These are phyloP conservation scores for Chrysogorgia sp. DNA, from an alignment of 92 coral and sea anemone genomes.

Conservation along the genomic window DNA sequence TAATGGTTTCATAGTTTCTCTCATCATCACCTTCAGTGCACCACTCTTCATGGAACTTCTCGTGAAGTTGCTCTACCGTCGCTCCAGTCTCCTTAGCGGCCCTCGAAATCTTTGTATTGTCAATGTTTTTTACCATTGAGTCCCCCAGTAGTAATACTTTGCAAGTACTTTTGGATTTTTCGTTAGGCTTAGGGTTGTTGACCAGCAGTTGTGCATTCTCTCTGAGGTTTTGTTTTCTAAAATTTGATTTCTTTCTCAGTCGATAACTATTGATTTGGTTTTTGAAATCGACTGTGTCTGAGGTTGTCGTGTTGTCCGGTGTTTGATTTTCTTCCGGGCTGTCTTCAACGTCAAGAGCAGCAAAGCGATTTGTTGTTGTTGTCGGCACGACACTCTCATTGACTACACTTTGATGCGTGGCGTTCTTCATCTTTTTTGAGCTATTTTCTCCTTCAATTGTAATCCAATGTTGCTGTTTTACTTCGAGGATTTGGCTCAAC, in stretches of 20 bases:
- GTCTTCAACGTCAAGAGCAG: no score
- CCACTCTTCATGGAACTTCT: not conserved
- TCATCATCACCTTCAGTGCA: not conserved
- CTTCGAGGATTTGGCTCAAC: no score
- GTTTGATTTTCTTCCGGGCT: no score
- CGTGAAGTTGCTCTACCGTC: not conserved
- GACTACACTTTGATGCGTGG: no score
- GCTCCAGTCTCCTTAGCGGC: conserved; percentile 1
- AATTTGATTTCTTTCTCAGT: conserved; percentile 57
- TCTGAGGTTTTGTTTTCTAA: not conserved
- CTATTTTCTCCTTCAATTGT: no score
- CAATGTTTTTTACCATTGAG: conserved; percentile 18
- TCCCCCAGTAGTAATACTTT: not conserved
- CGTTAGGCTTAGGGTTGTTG: not conserved
- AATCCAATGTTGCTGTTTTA: no score
- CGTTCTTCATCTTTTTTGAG: no score
- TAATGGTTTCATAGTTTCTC: not conserved
- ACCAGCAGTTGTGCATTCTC: no score
- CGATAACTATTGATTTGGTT: conserved; percentile 53
- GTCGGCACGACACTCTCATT: no score
- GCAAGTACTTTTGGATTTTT: not conserved
- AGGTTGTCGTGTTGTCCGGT: not conserved
- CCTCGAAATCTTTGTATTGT: not conserved
- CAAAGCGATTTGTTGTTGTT: no score
- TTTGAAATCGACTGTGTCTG: not conserved